Evolutionary conservation across 2,797 vertebrate species (phyloP).

Genomic region (Acanthornis magna): DNA sequence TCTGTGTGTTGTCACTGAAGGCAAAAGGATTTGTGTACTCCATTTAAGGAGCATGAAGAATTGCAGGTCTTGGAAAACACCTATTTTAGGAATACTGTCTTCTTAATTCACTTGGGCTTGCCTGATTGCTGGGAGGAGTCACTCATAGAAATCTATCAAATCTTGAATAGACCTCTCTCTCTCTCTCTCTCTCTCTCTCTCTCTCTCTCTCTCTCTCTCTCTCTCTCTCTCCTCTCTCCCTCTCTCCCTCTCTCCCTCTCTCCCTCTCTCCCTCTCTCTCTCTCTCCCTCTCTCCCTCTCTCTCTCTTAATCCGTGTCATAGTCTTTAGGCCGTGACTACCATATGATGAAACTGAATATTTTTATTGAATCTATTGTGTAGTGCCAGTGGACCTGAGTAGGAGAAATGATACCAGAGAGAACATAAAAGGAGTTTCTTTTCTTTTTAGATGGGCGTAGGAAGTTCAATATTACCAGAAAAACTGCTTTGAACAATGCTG

Average conservation of each 20-base stretch:
- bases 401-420: slow-evolving; percentile 27
- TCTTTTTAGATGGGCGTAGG: background rate
- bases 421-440: slow-evolving; percentile 42
- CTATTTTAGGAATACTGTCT: background rate
- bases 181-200: too few species aligned
- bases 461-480: slow-evolving; percentile 41
- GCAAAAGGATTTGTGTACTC: background rate
- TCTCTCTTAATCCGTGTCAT: background rate
- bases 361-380: slow-evolving; percentile 40
- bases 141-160: background rate
- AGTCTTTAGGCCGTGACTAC: background rate
- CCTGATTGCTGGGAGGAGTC: background rate
- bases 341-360: slow-evolving; percentile 24
- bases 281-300: too few species aligned
- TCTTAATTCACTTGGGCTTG: background rate
- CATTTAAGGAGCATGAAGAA: background rate
- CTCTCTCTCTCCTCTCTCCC: too few species aligned
- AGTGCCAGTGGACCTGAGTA: slow-evolving; percentile 18
- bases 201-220: too few species aligned
- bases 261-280: too few species aligned
- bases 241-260: too few species aligned
- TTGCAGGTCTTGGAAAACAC: background rate
- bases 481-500: slow-evolving; percentile 59
- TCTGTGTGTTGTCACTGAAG: background rate
- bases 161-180: too few species aligned